Percentiles rank a stretch among this genome's conserved stretches.
phyloP scores from a whole-genome alignment of 2,113 vertebrate genomes.

The Blennius ocellaris region DNA sequence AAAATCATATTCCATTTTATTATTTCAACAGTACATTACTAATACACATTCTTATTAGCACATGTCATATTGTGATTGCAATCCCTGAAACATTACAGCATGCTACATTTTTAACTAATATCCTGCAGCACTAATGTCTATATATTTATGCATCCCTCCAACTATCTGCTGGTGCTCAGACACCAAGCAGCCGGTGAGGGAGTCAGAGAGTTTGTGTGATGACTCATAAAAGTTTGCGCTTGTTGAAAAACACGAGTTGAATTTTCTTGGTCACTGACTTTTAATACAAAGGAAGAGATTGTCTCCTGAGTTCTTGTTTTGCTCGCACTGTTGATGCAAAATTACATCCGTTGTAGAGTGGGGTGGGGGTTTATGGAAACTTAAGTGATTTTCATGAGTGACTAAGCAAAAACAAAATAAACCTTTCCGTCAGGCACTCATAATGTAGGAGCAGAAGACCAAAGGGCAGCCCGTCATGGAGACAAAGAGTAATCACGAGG shows the following conservation, averaged over 20 bases:
- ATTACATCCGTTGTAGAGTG: neutral
- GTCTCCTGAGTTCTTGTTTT: no score
- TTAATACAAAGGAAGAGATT: neutral
- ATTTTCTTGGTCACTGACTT: slow-evolving; percentile 6
- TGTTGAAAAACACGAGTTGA: neutral
- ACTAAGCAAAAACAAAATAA: slow-evolving; percentile 10
- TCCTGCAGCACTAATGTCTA: no score
- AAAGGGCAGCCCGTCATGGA: slow-evolving; percentile 8
- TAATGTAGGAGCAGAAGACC: slow-evolving; percentile 1
- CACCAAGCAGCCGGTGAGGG: neutral
- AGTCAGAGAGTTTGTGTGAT: neutral
- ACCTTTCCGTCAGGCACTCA: slow-evolving; percentile 4
- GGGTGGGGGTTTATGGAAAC: no score
- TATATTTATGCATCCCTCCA: no score
- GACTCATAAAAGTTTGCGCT: slow-evolving; percentile 1
- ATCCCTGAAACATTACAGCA: no score
- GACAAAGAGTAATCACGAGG: neutral
- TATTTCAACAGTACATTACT: no score
- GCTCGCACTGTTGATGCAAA: neutral
- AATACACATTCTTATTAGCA: no score
- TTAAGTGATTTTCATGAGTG: neutral
- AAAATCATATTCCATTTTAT: no score
- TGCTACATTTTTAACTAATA: no score
- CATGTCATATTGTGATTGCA: no score
- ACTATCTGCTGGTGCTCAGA: no score